Percentiles rank a stretch among this genome's conserved stretches.
These are phyloP conservation scores for Sander lucioperca DNA, from an alignment of 2,113 vertebrate species.

Conservation along the genomic window DNA sequence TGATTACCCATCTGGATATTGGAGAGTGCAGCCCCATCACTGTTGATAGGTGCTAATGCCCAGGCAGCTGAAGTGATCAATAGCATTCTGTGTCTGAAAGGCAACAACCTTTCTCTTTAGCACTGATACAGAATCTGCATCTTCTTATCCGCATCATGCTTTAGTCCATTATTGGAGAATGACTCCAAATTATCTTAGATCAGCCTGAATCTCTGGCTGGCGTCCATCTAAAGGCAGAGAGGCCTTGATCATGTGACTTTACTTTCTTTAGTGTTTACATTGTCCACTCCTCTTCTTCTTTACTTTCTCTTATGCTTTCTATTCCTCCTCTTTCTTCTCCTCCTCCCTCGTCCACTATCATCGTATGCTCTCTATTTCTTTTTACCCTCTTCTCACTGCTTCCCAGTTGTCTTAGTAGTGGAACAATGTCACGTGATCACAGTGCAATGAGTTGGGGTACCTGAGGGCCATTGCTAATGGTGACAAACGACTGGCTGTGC, in stretches of 20 bases:
- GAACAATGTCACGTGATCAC: constrained; percentile 63
- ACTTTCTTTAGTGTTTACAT: too few species aligned
- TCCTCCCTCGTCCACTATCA: neutral
- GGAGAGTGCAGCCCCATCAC: constrained; percentile 11
- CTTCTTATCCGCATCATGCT: constrained; percentile 47
- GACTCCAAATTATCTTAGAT: constrained; percentile 49
- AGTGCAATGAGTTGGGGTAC: constrained; percentile 59
- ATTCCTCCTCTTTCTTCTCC: neutral
- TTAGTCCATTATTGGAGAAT: constrained; percentile 45
- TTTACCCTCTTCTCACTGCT: constrained; percentile 25
- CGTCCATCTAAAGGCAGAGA: constrained; percentile 34
- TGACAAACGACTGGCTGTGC: constrained; percentile 76
- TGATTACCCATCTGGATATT: constrained; percentile 39
- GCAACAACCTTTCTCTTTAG: constrained; percentile 20
- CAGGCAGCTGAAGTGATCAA: constrained; percentile 48
- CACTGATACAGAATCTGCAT: constrained; percentile 52
- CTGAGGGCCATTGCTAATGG: constrained; percentile 81
- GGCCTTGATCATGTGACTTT: constrained; percentile 15
- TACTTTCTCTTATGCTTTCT: neutral
- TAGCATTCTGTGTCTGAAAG: constrained; percentile 35
- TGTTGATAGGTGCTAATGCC: constrained; percentile 49
- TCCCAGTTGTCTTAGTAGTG: constrained; percentile 41
- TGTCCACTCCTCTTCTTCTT: neutral
- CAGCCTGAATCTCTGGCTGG: constrained; percentile 39
- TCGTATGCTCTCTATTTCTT: constrained; percentile 17